A percentile compares a stretch with the other conserved stretches of the same genome.
Evolutionary conservation across 2,888 invertebrate species (phyloP).

Genomic region (Anagyrus pseudococci): DNA sequence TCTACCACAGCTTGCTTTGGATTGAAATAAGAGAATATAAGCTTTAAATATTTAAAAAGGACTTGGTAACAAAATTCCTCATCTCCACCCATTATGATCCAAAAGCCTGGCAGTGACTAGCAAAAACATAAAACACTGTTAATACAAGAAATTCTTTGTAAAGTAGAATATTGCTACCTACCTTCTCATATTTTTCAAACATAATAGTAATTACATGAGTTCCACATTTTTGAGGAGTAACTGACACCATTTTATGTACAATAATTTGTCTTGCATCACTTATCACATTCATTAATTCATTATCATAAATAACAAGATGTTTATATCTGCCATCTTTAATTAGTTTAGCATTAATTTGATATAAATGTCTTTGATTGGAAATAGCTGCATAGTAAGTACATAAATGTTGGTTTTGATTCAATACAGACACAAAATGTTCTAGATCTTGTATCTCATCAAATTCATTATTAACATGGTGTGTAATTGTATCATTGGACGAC

Average conservation of each 20-base stretch:
- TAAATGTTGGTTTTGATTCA: not conserved
- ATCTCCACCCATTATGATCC: not conserved
- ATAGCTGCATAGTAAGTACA: not conserved
- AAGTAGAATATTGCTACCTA: not conserved
- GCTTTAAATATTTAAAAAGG: conserved; percentile 2
- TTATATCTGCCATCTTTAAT: not conserved
- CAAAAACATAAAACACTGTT: not conserved
- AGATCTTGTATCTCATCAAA: not conserved
- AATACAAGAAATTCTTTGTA: not conserved
- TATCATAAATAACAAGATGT: conserved; percentile 3
- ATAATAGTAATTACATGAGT: conserved; percentile 5
- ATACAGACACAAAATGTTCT: not conserved
- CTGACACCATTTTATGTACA: conserved; percentile 5
- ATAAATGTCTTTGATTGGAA: not conserved
- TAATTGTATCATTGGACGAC: not conserved
- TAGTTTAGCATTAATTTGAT: not conserved
- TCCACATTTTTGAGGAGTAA: not conserved
- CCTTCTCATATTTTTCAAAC: conserved; percentile 17
- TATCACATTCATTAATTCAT: conserved; percentile 1
- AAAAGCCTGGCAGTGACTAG: conserved; percentile 1
- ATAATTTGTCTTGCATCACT: conserved; percentile 12
- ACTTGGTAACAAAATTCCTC: not conserved
- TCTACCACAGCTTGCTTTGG: conserved; percentile 8
- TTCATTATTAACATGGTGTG: not conserved
- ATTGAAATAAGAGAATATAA: conserved; percentile 7